Evolutionary conservation across 2,113 vertebrate species (phyloP), one percentile per base, ranked within the genome.

Genomic region (Xiphophorus couchianus): DNA sequence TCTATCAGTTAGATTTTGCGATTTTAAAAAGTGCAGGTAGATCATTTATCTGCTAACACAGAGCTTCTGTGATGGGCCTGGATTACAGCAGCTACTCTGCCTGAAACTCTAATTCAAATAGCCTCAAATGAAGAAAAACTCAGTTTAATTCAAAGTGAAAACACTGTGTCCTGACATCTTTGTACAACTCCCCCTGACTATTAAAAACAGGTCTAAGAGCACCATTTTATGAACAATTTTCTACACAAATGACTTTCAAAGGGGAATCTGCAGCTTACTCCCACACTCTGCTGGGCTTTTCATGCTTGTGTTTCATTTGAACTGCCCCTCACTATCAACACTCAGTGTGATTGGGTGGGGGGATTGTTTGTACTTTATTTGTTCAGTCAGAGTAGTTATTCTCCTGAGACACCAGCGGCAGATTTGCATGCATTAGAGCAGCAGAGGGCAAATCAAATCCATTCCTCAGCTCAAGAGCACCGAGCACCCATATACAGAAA

Each of bases 341-440:
- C 83, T 78, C 39, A 39, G 73, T 77, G 33, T 81, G 83, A 86
- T 64, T 86, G 80, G 82, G 64, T 66, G 76, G 81, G 6, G 60
- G 29, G 66, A 51, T 7, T 71, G 89, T 84, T 84, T 83, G 87
- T 76, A 82, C 80, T 87, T 87, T 89, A 89, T 88, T 85, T 84
- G 75, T 84, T 31, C 73, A 81, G 78, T 74, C 85, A 74, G 84
- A 84, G 69, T 82, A 90, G 78, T 91, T 85, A 89, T 90, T 90
- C 88, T 90, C 82, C 66, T 73, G 86, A 89, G 86, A 93, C 85
- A 37, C 83, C 75, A 77, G 78, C 22, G 17, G 78, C 83, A 85
- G 92, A 93, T 93, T 90, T 92, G 91, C 90, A 93, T 92, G 85
- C 86, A 92, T 92, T 93, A 92, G 76, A 81, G 78, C 76, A 81